Base-by-base conservation (phyloP, 2,888 invertebrate genomes). In the Apoda limacodes region DNA sequence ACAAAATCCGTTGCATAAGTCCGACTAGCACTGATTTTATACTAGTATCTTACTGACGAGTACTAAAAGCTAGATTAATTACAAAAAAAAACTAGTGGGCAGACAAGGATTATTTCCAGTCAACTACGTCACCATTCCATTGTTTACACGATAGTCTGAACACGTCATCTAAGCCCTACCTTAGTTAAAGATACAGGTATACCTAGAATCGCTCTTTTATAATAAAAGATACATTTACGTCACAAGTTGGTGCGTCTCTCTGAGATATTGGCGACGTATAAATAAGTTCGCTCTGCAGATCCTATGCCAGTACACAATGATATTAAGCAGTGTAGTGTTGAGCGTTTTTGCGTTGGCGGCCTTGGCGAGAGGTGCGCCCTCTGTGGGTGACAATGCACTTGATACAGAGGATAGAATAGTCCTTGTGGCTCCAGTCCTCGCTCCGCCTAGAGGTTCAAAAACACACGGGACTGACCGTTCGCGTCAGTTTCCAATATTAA, bases 401-500 rank as follows among this genome's bases (percentile, higher is more conserved):
- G 76, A 69, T 14, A 55, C 55, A 1, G 66, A 60, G 3, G 71
- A 74, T 10, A 47, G 69, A 29, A 60, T 71, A 20, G 62, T 78
- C 10, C 54, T 66, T 2, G 74, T 75, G 3, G 66, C 76, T 4
- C 78, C 78, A 0, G 78, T 78, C 5, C 42, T 78, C 2, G 78
- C 78, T 2, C 78, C 78, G 3, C 76, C 76, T 0, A 55, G 65
- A 46, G 72, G 67, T 37, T 64, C 72, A 0, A 59, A 60, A 40
- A 51, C 55, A 2, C 69, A 67, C 23, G 63, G 49, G 24, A 65
- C 61, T 9, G 72, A 69, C 32, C 55, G 76, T 11, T 55, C 78
- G 13, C 50, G 74, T 14, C 80, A 76, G 56, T 78, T 75, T 43
- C 78, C 78, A 2, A 69, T 80, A 13, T 50, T 78, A 29, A 60